These are phyloP conservation scores for Lycia hirtaria DNA, from an alignment of 2,888 invertebrate species.

Conservation along the genomic window DNA sequence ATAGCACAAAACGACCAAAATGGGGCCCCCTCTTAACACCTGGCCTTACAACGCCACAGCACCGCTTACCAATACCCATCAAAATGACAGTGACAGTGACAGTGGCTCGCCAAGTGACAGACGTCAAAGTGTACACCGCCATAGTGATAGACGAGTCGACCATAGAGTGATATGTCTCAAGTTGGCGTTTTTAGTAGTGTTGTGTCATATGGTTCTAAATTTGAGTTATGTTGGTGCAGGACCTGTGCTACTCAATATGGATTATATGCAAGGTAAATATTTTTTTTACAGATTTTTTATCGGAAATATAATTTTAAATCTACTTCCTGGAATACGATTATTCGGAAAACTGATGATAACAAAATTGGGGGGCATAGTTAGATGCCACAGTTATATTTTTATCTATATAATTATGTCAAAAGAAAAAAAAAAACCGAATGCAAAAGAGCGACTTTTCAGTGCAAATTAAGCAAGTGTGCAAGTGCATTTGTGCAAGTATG, in stretches of 20 bases:
- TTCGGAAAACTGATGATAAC: no score
- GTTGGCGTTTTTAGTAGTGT: conserved; percentile 63
- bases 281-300: not conserved
- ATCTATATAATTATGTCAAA: no score
- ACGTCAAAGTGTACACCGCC: conserved; percentile 48
- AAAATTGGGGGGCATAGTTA: no score
- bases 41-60: conserved; percentile 65
- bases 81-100: conserved; percentile 34
- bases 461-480: no score
- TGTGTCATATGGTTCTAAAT: conserved; percentile 66
- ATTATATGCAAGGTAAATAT: conserved; percentile 75
- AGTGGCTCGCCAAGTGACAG: conserved; percentile 4
- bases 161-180: conserved; percentile 64
- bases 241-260: conserved; percentile 73
- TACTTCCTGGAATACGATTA: no score
- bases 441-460: no score
- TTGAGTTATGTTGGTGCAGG: conserved; percentile 66
- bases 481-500: no score
- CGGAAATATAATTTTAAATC: no score
- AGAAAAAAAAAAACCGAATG: no score
- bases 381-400: no score
- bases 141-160: conserved; percentile 29
- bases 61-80: not conserved
- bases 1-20: conserved; percentile 53
- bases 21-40: conserved; percentile 72